Percentiles rank a stretch among this genome's conserved stretches.
Evolutionary conservation across 2,888 invertebrate species (phyloP).

Genomic region (Dusona sp.): DNA sequence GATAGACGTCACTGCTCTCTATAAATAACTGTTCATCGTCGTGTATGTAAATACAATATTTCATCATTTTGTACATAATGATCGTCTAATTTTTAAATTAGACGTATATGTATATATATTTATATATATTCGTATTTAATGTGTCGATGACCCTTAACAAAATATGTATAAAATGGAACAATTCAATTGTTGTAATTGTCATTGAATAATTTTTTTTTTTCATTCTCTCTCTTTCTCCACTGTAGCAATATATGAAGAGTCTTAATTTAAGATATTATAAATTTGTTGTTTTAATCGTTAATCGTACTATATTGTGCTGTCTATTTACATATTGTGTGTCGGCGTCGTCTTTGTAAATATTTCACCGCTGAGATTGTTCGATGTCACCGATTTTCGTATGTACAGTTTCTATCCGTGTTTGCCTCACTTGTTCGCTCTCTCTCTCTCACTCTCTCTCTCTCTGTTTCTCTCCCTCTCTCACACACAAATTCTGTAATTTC

Average conservation of each 20-base stretch:
- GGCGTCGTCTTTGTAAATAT: slow-evolving; percentile 57
- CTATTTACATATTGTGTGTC: slow-evolving; percentile 7
- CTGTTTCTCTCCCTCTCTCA: background rate
- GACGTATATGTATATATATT: slow-evolving; percentile 8
- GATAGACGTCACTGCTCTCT: slow-evolving; percentile 10
- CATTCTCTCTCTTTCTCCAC: slow-evolving; percentile 34
- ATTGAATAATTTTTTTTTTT: background rate
- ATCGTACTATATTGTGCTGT: slow-evolving; percentile 32
- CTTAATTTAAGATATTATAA: background rate
- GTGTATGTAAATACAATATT: slow-evolving; percentile 26
- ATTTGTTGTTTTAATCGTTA: slow-evolving; percentile 45
- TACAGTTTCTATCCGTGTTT: slow-evolving; percentile 55
- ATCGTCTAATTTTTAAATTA: background rate
- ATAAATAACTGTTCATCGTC: slow-evolving; percentile 33
- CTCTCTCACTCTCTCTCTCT: background rate
- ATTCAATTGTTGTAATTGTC: background rate
- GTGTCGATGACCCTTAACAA: background rate
- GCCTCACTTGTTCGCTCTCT: background rate
- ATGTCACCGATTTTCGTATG: slow-evolving; percentile 59
- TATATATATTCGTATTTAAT: background rate
- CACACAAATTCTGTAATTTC: background rate
- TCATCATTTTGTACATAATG: slow-evolving; percentile 43
- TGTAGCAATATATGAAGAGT: slow-evolving; percentile 22
- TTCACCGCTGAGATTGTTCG: slow-evolving; percentile 52
- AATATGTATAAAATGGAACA: background rate